Base-by-base conservation (phyloP, 2,113 vertebrate species). In the Oncorhynchus kisutch region DNA sequence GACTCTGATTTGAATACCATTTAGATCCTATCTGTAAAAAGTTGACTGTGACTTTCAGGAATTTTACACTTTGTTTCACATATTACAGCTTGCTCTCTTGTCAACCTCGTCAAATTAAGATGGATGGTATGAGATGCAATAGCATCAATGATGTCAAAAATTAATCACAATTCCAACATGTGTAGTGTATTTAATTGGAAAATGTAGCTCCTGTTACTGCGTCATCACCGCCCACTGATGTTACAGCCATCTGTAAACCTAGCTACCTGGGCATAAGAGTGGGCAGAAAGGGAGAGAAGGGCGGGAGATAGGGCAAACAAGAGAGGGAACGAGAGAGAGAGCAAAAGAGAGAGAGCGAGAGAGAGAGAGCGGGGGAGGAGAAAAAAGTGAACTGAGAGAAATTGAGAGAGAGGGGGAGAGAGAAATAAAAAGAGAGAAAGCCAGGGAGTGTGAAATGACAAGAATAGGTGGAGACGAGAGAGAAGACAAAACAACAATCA, bases 401-500 rank as follows among this genome's bases (percentile, higher is more conserved):
- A 45, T 11, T 27, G 39, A 8, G n/a, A 27, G 4, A 45, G 4
- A 29, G 25, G 14, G 11, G 16, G 39, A 18, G 60, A 71, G 24
- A 29, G 18, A 31, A 75, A 39, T 49, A 69, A 49, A 67, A 27
- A 67, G 16, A 48, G 57, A 81, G 62, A 60, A 48, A 71, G 24
- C 72, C 8, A 69, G 69, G 72, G 71, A 18, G 62, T 75, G 71
- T 11, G 25, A 77, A 74, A 71, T 49, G 8, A 76, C 73, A 74
- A 70, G 20, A 59, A 51, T 49, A 45, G 39, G 39, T 54, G 16
- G 5, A 25, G 67, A 67, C 25, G 59, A n/a, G 48, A 18, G 34
- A 78, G 49, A 73, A 68, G 13, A 9, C 13, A 45, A 12, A 45
- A 45, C 39, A 45, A 31, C 9, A 12, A 75, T 77, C 25, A 65